These are phyloP conservation scores for Rotaria macrura DNA, from an alignment of 2,888 invertebrate species.

Conservation along the genomic window DNA sequence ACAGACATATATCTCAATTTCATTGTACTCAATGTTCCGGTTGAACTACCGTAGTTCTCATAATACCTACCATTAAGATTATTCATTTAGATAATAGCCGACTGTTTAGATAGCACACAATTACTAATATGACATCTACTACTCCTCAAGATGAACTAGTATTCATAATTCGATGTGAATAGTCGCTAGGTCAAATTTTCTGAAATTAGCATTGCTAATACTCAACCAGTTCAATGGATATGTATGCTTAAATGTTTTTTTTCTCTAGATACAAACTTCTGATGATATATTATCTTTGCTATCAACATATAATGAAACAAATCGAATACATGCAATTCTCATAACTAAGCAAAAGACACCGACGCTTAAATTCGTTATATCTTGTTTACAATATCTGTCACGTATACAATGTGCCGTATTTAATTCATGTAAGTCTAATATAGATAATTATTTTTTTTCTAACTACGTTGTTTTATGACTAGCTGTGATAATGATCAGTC, in stretches of 20 bases:
- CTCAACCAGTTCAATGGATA: no score
- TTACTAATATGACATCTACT: no score
- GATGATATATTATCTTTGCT: not conserved
- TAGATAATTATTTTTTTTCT: not conserved
- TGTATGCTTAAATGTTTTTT: not conserved
- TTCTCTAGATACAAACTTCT: not conserved
- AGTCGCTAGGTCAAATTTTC: no score
- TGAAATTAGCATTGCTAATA: no score
- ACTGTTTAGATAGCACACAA: no score
- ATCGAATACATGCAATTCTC: not conserved
- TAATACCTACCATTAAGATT: no score
- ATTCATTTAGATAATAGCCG: no score
- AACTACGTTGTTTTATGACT: not conserved
- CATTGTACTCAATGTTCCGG: no score
- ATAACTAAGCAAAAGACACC: not conserved
- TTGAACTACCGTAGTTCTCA: no score
- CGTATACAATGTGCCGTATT: not conserved
- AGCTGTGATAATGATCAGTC: not conserved
- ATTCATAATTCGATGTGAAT: no score
- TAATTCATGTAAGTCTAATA: not conserved
- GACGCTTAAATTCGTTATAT: not conserved
- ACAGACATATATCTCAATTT: no score
- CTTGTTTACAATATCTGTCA: not conserved
- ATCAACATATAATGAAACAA: not conserved
- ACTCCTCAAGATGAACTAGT: no score